Percentiles rank a stretch among this genome's conserved stretches.
These are phyloP conservation scores for Tangara arthus DNA, from an alignment of 2,797 vertebrate species.

Conservation along the genomic window DNA sequence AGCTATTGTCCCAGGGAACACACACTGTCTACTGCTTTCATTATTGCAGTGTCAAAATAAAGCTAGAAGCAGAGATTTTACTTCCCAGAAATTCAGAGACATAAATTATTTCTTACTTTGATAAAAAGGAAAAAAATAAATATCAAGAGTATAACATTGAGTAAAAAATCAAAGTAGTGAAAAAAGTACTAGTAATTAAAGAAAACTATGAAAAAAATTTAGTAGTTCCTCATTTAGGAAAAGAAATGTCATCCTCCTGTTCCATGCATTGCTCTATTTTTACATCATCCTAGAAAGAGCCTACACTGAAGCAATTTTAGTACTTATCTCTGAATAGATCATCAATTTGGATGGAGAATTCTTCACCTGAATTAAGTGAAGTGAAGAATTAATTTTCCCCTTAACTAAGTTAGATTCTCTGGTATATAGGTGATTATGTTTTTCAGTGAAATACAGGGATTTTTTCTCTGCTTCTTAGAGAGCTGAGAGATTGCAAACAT, in stretches of 20 bases:
- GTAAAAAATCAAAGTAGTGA: not conserved
- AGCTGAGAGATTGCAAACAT: accelerated
- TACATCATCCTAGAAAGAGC: not conserved
- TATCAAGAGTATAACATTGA: not conserved
- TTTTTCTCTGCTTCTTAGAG: not conserved
- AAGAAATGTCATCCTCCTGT: not conserved
- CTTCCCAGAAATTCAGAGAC: not conserved
- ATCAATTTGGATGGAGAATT: not conserved
- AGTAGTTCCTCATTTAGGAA: not conserved
- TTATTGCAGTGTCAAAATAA: not conserved
- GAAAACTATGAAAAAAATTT: not conserved
- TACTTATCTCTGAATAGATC: not conserved
- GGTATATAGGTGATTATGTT: not conserved
- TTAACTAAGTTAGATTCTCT: not conserved
- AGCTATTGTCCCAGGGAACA: not conserved
- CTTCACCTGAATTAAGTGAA: not conserved
- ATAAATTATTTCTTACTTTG: not conserved
- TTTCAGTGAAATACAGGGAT: not conserved
- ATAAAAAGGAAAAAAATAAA: not conserved
- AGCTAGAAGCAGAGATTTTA: not conserved
- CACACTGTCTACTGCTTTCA: not conserved
- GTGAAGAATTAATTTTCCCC: not conserved
- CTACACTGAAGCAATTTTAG: not conserved
- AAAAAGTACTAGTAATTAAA: not conserved
- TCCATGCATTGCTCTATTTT: not conserved